These are phyloP conservation scores for Orgyia antiqua DNA, from an alignment of 2,888 invertebrate species.

Conservation along the genomic window DNA sequence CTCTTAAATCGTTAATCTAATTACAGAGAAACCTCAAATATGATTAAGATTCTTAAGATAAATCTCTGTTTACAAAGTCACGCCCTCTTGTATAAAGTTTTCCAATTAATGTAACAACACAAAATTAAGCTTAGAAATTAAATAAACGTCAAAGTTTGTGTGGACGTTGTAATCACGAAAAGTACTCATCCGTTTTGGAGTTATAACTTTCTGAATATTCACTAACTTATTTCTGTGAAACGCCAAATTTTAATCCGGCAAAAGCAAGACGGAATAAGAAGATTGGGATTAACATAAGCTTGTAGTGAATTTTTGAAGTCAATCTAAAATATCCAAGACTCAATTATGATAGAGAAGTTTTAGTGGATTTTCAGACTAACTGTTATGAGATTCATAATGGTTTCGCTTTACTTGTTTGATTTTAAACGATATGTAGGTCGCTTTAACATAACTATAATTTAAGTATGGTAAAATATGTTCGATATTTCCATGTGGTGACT, in stretches of 20 bases:
- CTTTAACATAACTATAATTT: too few relatives aligned
- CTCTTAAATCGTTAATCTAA: too few relatives aligned
- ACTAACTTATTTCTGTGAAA: not conserved
- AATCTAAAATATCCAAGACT: not conserved
- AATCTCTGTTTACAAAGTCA: conserved; percentile 8
- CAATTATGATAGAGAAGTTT: not conserved
- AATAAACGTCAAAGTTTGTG: conserved; percentile 7
- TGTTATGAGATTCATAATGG: too few relatives aligned
- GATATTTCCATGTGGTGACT: too few relatives aligned
- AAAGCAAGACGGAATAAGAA: not conserved
- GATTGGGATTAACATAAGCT: not conserved
- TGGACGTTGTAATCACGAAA: conserved; percentile 8
- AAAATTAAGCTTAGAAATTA: conserved; percentile 9
- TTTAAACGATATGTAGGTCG: too few relatives aligned
- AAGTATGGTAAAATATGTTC: too few relatives aligned
- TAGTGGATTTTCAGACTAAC: not conserved
- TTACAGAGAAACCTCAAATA: conserved; percentile 1
- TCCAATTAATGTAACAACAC: conserved; percentile 15
- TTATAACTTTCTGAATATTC: conserved; percentile 5
- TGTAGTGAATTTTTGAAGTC: conserved; percentile 1
- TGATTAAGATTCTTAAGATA: conserved; percentile 7
- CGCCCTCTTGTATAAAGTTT: conserved; percentile 7
- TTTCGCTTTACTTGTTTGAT: too few relatives aligned
- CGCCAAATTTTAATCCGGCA: not conserved
- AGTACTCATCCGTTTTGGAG: conserved; percentile 7